Percentiles rank a stretch among this genome's conserved stretches.
These are phyloP conservation scores for Platanista minor DNA, from an alignment of 2,113 vertebrate species.

Conservation along the genomic window DNA sequence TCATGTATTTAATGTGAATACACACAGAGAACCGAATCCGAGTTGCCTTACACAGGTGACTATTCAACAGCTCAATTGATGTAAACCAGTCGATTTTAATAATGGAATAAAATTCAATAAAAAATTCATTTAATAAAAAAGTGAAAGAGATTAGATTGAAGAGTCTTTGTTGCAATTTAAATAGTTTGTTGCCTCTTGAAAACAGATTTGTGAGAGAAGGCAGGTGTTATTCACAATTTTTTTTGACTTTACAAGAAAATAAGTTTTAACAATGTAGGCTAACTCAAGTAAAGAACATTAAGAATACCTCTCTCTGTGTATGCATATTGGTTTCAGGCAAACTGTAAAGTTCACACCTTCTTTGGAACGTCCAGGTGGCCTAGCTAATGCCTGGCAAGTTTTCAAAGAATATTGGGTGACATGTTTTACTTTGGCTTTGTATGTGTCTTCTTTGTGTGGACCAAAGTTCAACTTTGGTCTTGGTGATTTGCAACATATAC, in stretches of 20 bases:
- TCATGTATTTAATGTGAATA: not conserved
- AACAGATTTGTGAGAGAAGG: not conserved
- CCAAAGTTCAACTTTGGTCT: not conserved
- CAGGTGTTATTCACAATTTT: not conserved
- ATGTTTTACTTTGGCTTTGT: not conserved
- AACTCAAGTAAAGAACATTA: not conserved
- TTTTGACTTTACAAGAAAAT: not conserved
- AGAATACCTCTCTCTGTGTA: not conserved
- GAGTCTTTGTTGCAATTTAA: not conserved
- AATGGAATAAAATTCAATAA: not conserved
- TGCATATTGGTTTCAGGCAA: not conserved
- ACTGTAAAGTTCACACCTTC: not conserved
- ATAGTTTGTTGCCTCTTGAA: not conserved
- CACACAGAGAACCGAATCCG: not conserved
- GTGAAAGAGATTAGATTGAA: not conserved
- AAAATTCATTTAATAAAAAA: not conserved
- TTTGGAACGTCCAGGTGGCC: not conserved
- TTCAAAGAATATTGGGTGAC: not conserved
- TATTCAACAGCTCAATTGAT: not conserved
- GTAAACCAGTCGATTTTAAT: not conserved
- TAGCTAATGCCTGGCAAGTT: not conserved
- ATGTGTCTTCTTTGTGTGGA: not conserved
- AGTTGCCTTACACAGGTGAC: not conserved
- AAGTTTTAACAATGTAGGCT: not conserved
- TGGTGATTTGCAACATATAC: not conserved